phyloP scores from a whole-genome alignment of 2,113 vertebrate genomes.

The Excalfactoria chinensis region DNA sequence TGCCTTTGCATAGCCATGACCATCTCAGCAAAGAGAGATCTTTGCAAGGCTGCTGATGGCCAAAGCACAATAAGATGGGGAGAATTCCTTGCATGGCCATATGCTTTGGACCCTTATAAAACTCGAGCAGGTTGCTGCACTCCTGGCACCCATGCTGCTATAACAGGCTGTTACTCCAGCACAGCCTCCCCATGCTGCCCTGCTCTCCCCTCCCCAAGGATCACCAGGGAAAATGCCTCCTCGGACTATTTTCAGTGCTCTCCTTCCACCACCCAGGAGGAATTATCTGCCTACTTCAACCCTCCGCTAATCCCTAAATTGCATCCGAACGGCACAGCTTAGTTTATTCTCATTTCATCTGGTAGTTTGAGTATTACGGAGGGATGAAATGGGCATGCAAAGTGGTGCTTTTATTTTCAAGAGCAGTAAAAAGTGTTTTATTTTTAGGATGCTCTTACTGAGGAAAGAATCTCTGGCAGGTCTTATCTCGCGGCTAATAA shows the following conservation, averaged over 20 bases:
- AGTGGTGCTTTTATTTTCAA: constrained; percentile 74
- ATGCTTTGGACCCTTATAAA: background rate
- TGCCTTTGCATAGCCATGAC: background rate
- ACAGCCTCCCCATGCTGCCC: background rate
- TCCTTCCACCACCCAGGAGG: background rate
- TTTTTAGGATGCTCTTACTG: constrained; percentile 81
- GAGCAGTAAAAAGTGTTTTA: constrained; percentile 72
- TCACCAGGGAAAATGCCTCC: constrained; percentile 9
- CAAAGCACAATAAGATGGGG: background rate
- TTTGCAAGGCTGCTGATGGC: background rate
- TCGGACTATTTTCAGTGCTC: background rate
- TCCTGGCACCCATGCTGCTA: rapidly evolving
- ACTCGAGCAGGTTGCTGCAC: background rate
- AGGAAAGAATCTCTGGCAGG: constrained; percentile 79
- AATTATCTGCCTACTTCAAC: constrained; percentile 51
- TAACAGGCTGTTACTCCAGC: background rate
- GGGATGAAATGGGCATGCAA: constrained; percentile 46
- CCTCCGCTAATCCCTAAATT: constrained; percentile 43
- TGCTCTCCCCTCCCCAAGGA: background rate
- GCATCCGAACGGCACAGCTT: constrained; percentile 33
- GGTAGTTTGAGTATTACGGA: constrained; percentile 17
- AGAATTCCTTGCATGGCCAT: background rate
- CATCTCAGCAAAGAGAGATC: background rate
- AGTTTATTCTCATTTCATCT: constrained; percentile 51
- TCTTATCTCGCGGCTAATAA: constrained; percentile 82